A percentile compares a stretch with the other conserved stretches of the same genome.
phyloP scores from a whole-genome alignment of 2,797 vertebrate species.

The Miichthys miiuy region DNA sequence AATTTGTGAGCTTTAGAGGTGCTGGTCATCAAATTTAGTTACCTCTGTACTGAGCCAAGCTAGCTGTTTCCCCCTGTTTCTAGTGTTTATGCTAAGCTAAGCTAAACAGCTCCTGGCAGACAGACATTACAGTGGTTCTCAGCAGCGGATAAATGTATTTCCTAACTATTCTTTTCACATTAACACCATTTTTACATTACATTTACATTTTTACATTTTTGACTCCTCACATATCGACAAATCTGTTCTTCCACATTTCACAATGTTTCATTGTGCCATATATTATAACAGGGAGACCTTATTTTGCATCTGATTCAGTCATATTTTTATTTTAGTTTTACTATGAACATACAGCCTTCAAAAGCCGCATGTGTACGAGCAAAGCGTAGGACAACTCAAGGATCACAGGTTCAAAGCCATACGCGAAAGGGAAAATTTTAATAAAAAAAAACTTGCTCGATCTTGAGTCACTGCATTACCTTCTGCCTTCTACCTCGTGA shows the following conservation, averaged over 20 bases:
- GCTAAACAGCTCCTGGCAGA: too few species aligned
- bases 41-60: neutral
- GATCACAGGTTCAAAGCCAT: neutral
- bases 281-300: neutral
- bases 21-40: neutral
- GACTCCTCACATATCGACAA: neutral
- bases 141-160: neutral
- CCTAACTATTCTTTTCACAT: neutral
- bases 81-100: neutral
- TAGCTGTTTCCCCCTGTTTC: neutral
- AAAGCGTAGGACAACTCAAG: neutral
- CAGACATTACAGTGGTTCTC: neutral
- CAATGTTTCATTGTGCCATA: neutral
- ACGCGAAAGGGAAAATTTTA: too few species aligned
- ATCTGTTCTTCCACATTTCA: neutral
- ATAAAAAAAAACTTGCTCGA: neutral
- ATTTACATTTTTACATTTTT: too few species aligned
- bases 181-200: neutral
- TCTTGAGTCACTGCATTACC: neutral
- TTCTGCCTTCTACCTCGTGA: constrained; percentile 9
- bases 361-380: neutral
- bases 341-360: neutral
- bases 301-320: neutral
- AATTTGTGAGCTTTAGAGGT: neutral
- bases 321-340: neutral